Conservation (phyloP, 2,113 vertebrate genomes). For the Siphamia tubifer region DNA sequence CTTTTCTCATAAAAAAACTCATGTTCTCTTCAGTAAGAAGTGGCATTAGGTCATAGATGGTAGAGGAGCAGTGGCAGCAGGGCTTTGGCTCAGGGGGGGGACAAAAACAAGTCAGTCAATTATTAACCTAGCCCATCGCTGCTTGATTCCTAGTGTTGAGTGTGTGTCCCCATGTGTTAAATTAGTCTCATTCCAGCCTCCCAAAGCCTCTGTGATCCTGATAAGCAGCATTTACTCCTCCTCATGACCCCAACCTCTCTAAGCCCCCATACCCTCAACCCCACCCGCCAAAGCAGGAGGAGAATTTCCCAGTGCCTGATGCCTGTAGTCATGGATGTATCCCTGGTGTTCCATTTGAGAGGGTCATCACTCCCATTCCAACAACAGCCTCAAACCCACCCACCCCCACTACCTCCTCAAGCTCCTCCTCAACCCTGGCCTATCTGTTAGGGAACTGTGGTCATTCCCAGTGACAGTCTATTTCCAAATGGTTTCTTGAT, state of each 20-base stretch:
- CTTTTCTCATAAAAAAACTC: too few species aligned
- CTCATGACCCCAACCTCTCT: background rate
- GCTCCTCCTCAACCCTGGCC: background rate
- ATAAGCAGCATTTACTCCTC: constrained; percentile 60
- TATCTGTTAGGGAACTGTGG: constrained; percentile 37
- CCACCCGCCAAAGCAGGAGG: too few species aligned
- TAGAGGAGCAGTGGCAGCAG: too few species aligned
- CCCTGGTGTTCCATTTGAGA: constrained; percentile 30
- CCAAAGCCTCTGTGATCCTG: constrained; percentile 52
- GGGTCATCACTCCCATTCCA: constrained; percentile 1
- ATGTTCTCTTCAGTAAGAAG: too few species aligned
- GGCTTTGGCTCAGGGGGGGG: too few species aligned
- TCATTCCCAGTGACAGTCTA: constrained; percentile 54
- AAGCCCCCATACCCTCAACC: too few species aligned
- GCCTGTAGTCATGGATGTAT: constrained; percentile 51
- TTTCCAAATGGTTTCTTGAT: constrained; percentile 62
- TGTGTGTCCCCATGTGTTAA: constrained; percentile 57
- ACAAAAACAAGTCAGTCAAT: constrained; percentile 38
- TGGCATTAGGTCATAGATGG: too few species aligned
- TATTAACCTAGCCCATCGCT: constrained; percentile 28
- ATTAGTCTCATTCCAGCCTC: constrained; percentile 30
- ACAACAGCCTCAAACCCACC: background rate
- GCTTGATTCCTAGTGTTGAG: constrained; percentile 34
- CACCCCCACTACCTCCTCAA: background rate
- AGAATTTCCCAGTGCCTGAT: background rate